Evolutionary conservation across 2,797 vertebrate species (phyloP), one percentile per base, ranked within the genome.

Genomic region (Ctenochaetus hawaiiensis): DNA sequence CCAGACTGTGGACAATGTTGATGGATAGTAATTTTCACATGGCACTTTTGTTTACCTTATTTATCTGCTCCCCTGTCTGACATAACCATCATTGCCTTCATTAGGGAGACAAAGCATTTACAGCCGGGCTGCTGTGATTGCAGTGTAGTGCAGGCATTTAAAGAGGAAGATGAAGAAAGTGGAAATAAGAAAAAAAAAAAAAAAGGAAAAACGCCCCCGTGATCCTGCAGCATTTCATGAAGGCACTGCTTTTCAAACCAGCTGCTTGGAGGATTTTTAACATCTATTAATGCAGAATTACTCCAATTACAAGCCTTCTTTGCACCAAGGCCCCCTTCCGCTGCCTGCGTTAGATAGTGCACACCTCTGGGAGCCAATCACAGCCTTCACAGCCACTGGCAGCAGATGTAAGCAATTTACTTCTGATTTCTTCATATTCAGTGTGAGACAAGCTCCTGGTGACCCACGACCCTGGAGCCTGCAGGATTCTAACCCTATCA

Each of bases 401-500:
- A 98, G 97, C 98, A 99, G 98, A 99, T 99, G 98, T 97, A 98
- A 98, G 97, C 97, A 99, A 99, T 99, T 99, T 99, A 96, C 96
- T 99, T 98, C 96, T 97, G 95, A 98, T 99, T 99, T 98, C 97
- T 99, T 98, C 97, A 99, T 99, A 99, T 99, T 99, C 97, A 97
- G 96, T 96, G 96, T 94, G 96, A 98, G 97, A 96, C 96, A 96
- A 95, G 97, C 97, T 96, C 96, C 93, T 94, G 95, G 95, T 95
- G 96, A 98, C 98, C 98, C 96, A 86, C 96, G 95, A 96, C 97
- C 97, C 94, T 30, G 64, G 94, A 98, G 97, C 97, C 98, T 99
- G 98, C 98, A 98, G 98, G 98, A 99, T 99, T 98, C 98, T 99
- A 98, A 99, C 98, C 98, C 97, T 98, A 99, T 99, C 97, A 99